Percentiles rank a stretch among this genome's conserved stretches.
Conservation (phyloP, 2,888 invertebrate genomes). For the Anticlea derivata region DNA sequence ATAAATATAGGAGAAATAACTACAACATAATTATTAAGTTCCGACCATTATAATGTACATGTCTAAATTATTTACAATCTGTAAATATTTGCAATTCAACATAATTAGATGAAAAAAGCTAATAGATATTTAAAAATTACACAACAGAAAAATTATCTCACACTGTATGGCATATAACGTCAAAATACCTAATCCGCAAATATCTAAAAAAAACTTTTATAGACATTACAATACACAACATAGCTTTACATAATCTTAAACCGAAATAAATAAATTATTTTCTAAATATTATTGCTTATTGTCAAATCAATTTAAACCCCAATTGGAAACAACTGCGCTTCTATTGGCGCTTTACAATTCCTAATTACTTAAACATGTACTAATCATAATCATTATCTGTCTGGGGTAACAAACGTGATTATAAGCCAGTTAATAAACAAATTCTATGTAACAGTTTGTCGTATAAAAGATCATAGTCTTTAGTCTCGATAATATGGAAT, state of each 20-base stretch:
- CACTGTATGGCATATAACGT: slow-evolving; percentile 80
- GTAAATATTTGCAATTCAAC: slow-evolving; percentile 34
- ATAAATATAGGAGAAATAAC: slow-evolving; percentile 41
- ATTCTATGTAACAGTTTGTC: background rate
- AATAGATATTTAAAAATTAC: slow-evolving; percentile 59
- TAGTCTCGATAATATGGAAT: slow-evolving; percentile 44
- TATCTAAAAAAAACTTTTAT: slow-evolving; percentile 58
- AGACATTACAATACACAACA: slow-evolving; percentile 82
- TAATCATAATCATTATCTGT: slow-evolving; percentile 53
- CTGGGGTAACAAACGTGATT: slow-evolving; percentile 11
- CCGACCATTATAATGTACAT: slow-evolving; percentile 32
- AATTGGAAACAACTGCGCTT: slow-evolving; percentile 45
- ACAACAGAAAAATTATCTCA: slow-evolving; percentile 79
- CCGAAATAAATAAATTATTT: slow-evolving; percentile 80
- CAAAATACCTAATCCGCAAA: slow-evolving; percentile 63
- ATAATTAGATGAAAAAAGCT: slow-evolving; percentile 47
- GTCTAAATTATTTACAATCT: slow-evolving; percentile 35
- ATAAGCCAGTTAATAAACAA: slow-evolving; percentile 5
- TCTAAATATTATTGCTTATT: slow-evolving; percentile 78
- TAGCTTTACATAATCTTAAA: slow-evolving; percentile 80
- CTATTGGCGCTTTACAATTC: slow-evolving; percentile 50
- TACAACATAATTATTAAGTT: slow-evolving; percentile 24
- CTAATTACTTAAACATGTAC: slow-evolving; percentile 67
- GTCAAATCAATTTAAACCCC: slow-evolving; percentile 74
- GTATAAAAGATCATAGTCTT: slow-evolving; percentile 13